Conservation (phyloP, 2,113 vertebrate genomes). For the Eretmochelys imbricata region DNA sequence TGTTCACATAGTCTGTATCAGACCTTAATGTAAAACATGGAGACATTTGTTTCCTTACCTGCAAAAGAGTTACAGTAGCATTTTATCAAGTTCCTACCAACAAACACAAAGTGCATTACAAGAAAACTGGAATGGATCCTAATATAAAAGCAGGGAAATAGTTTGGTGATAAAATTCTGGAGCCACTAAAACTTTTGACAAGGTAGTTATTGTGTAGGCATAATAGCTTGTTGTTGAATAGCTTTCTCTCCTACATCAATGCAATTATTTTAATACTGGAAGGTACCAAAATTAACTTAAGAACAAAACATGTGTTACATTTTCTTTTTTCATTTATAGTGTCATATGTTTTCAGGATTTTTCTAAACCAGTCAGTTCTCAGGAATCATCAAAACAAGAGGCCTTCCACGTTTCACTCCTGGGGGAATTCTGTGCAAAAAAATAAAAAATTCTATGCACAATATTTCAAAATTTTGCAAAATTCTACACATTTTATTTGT, state of each 20-base stretch:
- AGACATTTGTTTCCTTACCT: background rate
- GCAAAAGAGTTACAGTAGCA: background rate
- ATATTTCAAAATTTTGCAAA: too few relatives aligned
- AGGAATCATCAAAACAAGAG: background rate
- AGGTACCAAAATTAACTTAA: background rate
- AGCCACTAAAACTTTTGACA: background rate
- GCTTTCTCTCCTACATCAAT: background rate
- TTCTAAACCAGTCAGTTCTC: background rate
- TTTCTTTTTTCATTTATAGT: background rate
- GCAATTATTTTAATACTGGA: background rate
- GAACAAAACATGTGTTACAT: background rate
- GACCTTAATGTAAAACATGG: accelerated
- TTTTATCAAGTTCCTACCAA: background rate
- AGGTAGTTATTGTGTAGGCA: background rate
- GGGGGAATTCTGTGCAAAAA: too few relatives aligned
- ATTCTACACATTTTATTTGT: too few relatives aligned
- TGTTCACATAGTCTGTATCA: accelerated
- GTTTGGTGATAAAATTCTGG: accelerated
- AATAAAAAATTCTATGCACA: too few relatives aligned
- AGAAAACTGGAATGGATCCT: background rate
- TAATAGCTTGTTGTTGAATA: background rate
- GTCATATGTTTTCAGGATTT: background rate
- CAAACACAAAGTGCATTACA: background rate
- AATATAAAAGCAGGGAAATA: background rate
- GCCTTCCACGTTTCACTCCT: background rate